These are phyloP conservation scores for Corvus moneduloides DNA, from an alignment of 2,113 vertebrate species.

Conservation along the genomic window DNA sequence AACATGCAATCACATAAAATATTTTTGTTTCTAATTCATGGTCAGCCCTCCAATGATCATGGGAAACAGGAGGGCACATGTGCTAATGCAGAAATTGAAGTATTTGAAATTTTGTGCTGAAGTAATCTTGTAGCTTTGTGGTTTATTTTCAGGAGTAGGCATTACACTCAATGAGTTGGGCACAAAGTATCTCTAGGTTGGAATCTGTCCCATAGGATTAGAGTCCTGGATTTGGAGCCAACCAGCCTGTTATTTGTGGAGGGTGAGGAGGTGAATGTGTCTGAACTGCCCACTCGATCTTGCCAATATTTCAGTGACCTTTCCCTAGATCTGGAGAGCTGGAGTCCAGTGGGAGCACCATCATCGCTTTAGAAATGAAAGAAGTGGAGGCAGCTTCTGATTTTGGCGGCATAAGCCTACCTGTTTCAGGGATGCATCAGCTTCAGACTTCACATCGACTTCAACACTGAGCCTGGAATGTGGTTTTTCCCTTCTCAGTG, in stretches of 20 bases:
- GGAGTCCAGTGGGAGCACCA: background rate
- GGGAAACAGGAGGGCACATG: background rate
- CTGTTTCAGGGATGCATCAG: background rate
- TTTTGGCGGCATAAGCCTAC: background rate
- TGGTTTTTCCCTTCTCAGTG: background rate
- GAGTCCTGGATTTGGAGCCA: background rate
- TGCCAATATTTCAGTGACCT: conserved; percentile 8
- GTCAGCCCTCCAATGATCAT: background rate
- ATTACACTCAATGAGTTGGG: background rate
- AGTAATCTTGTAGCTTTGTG: background rate
- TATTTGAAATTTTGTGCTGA: background rate
- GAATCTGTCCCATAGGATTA: background rate
- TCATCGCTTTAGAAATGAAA: background rate
- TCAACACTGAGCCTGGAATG: background rate
- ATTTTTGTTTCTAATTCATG: background rate
- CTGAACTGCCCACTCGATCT: background rate
- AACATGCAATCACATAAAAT: background rate
- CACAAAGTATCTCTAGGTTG: background rate
- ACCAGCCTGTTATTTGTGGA: conserved; percentile 2
- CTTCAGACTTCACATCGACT: background rate
- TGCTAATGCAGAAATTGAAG: background rate
- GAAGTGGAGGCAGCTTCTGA: background rate
- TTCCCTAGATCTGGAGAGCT: background rate
- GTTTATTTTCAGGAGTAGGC: background rate
- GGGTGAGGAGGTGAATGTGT: background rate